These are phyloP conservation scores for Pungitius pungitius DNA, from an alignment of 2,113 vertebrate species.

Conservation along the genomic window DNA sequence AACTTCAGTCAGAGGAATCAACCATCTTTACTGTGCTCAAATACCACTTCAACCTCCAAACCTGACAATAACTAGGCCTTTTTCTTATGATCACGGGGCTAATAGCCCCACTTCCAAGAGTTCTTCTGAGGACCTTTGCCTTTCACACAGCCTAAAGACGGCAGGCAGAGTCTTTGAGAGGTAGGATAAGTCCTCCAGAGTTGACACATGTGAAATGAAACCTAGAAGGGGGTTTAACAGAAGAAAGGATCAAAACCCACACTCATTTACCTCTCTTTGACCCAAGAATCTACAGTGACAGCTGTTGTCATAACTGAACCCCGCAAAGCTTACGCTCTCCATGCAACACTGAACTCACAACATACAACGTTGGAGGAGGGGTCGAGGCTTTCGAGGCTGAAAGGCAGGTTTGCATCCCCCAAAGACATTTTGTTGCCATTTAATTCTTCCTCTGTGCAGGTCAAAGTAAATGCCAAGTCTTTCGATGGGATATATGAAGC, in stretches of 20 bases:
- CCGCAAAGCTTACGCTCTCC: constrained; percentile 5
- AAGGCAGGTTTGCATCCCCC: constrained; percentile 57
- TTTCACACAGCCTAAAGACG: constrained; percentile 41
- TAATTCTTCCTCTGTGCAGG: constrained; percentile 67
- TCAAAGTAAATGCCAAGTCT: constrained; percentile 77
- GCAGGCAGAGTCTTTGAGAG: constrained; percentile 4
- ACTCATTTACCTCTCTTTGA: constrained; percentile 9
- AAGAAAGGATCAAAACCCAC: not conserved
- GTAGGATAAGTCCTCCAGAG: not conserved
- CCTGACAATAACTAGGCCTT: constrained; percentile 26
- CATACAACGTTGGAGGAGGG: not conserved
- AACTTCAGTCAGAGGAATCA: constrained; percentile 16
- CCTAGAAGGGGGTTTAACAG: not conserved
- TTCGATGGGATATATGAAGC: constrained; percentile 57
- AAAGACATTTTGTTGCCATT: constrained; percentile 73
- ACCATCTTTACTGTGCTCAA: not conserved
- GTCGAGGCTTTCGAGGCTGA: constrained; percentile 31
- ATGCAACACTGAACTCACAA: constrained; percentile 28
- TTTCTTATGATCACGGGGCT: constrained; percentile 44
- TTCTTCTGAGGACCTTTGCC: constrained; percentile 33
- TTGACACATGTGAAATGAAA: not conserved
- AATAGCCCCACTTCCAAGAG: constrained; percentile 22
- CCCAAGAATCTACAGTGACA: not conserved
- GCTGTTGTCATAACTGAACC: not conserved
- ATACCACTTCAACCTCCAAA: constrained; percentile 21